These are phyloP conservation scores for Macrosteles quadrilineatus DNA, from an alignment of 1,140 invertebrate species.

Conservation along the genomic window DNA sequence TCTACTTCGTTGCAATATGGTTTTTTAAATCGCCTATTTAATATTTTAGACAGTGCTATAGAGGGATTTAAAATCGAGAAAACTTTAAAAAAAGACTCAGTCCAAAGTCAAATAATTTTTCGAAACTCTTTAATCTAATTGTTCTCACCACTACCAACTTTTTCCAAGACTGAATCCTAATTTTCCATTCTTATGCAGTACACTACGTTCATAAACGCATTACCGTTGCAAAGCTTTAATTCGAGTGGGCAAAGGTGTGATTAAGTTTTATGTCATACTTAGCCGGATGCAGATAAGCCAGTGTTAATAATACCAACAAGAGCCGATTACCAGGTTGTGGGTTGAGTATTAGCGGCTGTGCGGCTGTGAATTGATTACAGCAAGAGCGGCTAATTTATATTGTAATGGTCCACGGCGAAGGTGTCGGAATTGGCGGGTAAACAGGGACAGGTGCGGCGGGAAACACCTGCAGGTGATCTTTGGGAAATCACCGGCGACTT, in stretches of 20 bases:
- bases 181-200: too few relatives aligned
- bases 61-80: too few relatives aligned
- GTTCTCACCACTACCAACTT: too few relatives aligned
- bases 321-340: neutral
- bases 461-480: neutral
- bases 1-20: too few relatives aligned
- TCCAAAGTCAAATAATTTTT: too few relatives aligned
- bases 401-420: neutral
- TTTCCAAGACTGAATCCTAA: too few relatives aligned
- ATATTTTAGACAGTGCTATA: too few relatives aligned
- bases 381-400: neutral
- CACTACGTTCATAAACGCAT: neutral
- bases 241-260: neutral
- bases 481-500: too few relatives aligned
- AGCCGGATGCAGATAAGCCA: neutral
- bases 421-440: neutral
- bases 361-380: neutral
- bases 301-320: neutral
- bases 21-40: too few relatives aligned
- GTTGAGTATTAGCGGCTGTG: neutral
- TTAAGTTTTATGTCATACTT: neutral
- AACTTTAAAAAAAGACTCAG: too few relatives aligned
- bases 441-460: neutral
- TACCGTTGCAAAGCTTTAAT: neutral
- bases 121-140: too few relatives aligned